Conservation (phyloP, 2,797 vertebrate genomes). For the Hyperoplus lanceolatus region DNA sequence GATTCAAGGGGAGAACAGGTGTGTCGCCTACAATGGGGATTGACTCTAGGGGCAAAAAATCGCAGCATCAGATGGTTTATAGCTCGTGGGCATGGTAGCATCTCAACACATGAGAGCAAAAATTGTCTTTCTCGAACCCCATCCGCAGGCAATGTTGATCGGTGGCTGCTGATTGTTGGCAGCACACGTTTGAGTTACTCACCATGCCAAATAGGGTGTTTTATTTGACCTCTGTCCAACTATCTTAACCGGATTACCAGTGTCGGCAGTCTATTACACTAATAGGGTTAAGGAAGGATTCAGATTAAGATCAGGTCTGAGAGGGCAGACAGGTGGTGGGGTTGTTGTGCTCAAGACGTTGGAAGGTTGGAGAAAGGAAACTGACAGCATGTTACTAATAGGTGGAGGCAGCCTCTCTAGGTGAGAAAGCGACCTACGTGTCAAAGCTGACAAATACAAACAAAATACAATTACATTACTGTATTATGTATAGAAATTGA, state of each 20-base stretch:
- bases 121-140: too few species aligned
- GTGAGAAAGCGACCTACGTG: not conserved
- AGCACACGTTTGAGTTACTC: constrained; percentile 21
- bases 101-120: not conserved
- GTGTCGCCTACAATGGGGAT: constrained; percentile 53
- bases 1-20: constrained; percentile 16
- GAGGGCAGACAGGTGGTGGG: not conserved
- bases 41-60: constrained; percentile 21
- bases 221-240: constrained; percentile 7
- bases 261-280: constrained; percentile 23
- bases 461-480: not conserved
- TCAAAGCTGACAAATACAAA: not conserved
- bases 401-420: not conserved
- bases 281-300: constrained; percentile 1
- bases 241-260: constrained; percentile 49
- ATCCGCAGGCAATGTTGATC: not conserved
- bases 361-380: not conserved
- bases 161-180: constrained; percentile 4
- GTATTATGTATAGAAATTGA: too few species aligned
- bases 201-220: constrained; percentile 10
- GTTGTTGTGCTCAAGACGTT: not conserved
- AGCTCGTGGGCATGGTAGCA: not conserved
- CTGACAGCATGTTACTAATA: not conserved
- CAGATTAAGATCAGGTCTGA: constrained; percentile 12
- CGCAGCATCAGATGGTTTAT: constrained; percentile 56